A percentile compares a stretch with the other conserved stretches of the same genome.
Evolutionary conservation across 2,797 vertebrate species (phyloP).

Genomic region (Protosalanx chinensis): DNA sequence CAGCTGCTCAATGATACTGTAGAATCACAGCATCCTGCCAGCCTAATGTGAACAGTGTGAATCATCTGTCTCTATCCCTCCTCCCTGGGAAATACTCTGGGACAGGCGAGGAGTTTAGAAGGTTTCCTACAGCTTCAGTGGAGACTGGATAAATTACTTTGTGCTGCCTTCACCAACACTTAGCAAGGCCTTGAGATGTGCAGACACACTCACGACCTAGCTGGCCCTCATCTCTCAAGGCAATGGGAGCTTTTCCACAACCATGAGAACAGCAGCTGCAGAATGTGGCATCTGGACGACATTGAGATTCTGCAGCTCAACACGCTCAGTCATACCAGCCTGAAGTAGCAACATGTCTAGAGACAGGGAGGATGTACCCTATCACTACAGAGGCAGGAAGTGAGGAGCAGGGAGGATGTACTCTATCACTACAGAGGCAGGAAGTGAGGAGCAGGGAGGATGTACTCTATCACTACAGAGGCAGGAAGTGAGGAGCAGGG

Average conservation of each 20-base stretch:
- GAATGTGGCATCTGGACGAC: conserved; percentile 48
- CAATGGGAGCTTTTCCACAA: conserved; percentile 47
- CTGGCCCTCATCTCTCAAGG: conserved; percentile 28
- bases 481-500: neutral
- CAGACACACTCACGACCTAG: neutral
- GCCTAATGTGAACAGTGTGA: conserved; percentile 35
- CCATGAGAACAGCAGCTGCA: conserved; percentile 51
- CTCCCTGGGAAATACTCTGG: conserved; percentile 13
- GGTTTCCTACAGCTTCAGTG: conserved; percentile 23
- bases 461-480: conserved; percentile 17
- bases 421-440: conserved; percentile 18
- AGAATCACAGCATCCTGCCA: conserved; percentile 34
- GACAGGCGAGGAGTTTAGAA: conserved; percentile 44
- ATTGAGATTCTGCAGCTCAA: conserved; percentile 2
- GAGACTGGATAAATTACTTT: conserved; percentile 34
- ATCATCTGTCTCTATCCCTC: conserved; percentile 37
- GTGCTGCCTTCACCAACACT: conserved; percentile 30
- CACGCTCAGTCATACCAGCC: conserved; percentile 14
- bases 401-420: conserved; percentile 21
- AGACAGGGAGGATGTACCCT: conserved; percentile 22
- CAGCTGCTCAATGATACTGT: neutral
- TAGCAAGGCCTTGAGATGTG: conserved; percentile 47
- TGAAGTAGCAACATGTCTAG: neutral
- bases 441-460: neutral
- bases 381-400: conserved; percentile 22